Evolutionary conservation across 2,113 vertebrate genomes (phyloP), one percentile per base, ranked within the genome.

Genomic region (Leiothrix lutea): DNA sequence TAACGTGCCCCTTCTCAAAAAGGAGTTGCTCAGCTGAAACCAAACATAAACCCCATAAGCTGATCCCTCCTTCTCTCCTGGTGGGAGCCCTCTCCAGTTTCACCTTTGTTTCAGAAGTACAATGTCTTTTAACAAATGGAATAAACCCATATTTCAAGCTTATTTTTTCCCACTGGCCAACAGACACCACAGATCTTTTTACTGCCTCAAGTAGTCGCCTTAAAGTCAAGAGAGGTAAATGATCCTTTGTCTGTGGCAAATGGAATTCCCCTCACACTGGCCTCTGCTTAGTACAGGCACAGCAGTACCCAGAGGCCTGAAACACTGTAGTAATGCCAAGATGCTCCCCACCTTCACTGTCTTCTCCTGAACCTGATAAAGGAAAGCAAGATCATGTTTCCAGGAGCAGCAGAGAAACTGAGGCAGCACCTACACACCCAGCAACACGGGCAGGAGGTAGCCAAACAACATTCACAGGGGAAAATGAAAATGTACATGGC

Each of bases 191-290:
- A 69, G 19, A 44, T 62, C 35, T 51, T 84, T 90, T 50, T 50
- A 92, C 0, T 89, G 93, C 92, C 70, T 89, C 31, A 20, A 51
- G 70, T 15, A 90, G 67, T 26, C 0, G 0, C 44, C 69, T 28
- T 60, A 1, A 84, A 91, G 20, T 60, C 64, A 56, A 61, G 72
- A 54, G 12, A 91, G 11, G 66, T 40, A 88, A 88, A 64, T 11
- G 77, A 92, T 73, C 90, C 64, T 88, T 87, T 81, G 72, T 71
- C 58, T 78, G 83, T 62, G 65, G 90, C 77, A 88, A 75, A 74
- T 80, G 93, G 93, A 97, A 97, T 96, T 91, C 93, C 97, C 96
- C 97, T 78, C 56, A 35, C 38, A 28, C 0, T n/a, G 47, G 62
- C 38, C 66, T 70, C 62, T 21, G 56, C 69, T 85, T 51, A 61